Evolutionary conservation across 2,797 vertebrate genomes (phyloP), one percentile per base, ranked within the genome.

Genomic region (Sandelia bainsii): DNA sequence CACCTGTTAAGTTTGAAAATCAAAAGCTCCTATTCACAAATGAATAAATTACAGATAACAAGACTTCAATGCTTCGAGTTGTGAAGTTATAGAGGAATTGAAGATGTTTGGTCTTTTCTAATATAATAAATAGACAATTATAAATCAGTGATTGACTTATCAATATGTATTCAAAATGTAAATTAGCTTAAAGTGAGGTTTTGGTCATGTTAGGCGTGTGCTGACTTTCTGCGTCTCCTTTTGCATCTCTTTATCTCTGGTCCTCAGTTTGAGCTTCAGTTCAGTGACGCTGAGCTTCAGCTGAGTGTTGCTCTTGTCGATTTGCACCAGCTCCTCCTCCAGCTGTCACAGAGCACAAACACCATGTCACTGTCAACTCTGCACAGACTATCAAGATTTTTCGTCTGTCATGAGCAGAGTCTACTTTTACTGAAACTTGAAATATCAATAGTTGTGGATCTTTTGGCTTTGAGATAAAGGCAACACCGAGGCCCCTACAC

Each of bases 151-250:
- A 32, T 5, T 32, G 29, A 8, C 29, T 32, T 32, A 32, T 5
- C 6, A 32, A 32, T 4, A 32, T 1, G 29, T 6, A 32, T 32
- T 32, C 29, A 6, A 32, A n/a, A 8, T 42, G 39, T 42, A 42
- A 42, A 42, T 42, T 42, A 39, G 13, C 12, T 42, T 42, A 42
- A 42, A 42, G 39, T 14, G 34, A 37, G 11, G 4, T 16, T n/a
- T 32, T 25, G 25, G 25, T 25, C 2, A 25, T 2, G 37, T 42
- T 14, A 0, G 19, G 3, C 54, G 0, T 53, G 37, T 14, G 13
- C 82, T 85, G 46, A 99, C 98, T 92, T 94, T 96, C 87, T 95
- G 94, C 81, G 80, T 92, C 77, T 97, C 95, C 69, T 81, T 95
- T 54, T 89, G 91, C 91, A 94, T 91, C 91, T 98, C 95, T 0